Percentiles rank a stretch among this genome's conserved stretches.
Evolutionary conservation across 2,113 vertebrate species (phyloP).

Genomic region (Excalfactoria chinensis): DNA sequence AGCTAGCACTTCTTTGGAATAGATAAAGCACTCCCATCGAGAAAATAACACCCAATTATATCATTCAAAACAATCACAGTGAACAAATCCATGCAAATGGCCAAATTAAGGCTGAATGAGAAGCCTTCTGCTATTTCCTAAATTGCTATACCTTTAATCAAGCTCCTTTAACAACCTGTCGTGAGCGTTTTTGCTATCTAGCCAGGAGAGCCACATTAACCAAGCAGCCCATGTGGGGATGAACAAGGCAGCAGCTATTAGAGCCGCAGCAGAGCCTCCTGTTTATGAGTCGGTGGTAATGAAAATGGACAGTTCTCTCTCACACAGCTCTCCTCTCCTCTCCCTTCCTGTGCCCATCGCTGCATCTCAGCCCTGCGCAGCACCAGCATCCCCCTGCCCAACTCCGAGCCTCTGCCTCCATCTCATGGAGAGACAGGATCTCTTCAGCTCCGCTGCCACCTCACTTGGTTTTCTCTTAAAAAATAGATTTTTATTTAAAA

Average conservation of each 20-base stretch:
- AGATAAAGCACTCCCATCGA: slow-evolving; percentile 4
- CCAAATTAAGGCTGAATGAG: slow-evolving; percentile 59
- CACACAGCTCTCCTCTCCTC: neutral
- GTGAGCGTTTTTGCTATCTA: neutral
- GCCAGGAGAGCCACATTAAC: slow-evolving; percentile 35
- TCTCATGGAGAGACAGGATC: slow-evolving; percentile 64
- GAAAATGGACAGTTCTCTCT: slow-evolving; percentile 16
- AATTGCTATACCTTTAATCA: slow-evolving; percentile 59
- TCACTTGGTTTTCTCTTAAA: too few species aligned
- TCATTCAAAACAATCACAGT: slow-evolving; percentile 11
- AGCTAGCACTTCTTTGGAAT: neutral
- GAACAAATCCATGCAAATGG: slow-evolving; percentile 60
- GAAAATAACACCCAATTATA: slow-evolving; percentile 62
- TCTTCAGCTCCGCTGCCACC: neutral
- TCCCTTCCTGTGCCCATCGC: neutral
- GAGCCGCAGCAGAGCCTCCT: neutral
- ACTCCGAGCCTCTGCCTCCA: slow-evolving; percentile 70
- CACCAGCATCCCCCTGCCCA: neutral
- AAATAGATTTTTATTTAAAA: neutral
- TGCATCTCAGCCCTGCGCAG: neutral
- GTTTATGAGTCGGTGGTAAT: neutral
- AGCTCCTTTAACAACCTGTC: slow-evolving; percentile 38
- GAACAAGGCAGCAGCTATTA: neutral
- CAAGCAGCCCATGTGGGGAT: neutral
- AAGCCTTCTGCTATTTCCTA: slow-evolving; percentile 48